Evolutionary conservation across 2,888 invertebrate genomes (phyloP).

Genomic region (Proisotoma minuta): DNA sequence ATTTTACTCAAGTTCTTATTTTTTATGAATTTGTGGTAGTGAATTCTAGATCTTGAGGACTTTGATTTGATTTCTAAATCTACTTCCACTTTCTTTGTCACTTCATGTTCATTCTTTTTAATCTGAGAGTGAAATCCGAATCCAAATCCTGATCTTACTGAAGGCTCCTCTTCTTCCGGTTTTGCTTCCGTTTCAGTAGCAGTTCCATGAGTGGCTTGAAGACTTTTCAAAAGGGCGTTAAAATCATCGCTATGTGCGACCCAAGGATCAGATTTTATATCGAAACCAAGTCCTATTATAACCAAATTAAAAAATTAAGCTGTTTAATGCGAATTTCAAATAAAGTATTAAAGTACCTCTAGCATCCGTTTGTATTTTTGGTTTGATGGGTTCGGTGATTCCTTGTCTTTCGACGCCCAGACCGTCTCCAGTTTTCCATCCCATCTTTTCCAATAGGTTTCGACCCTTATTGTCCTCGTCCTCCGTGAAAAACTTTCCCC

Average conservation of each 20-base stretch:
- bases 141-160: neutral
- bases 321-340: neutral
- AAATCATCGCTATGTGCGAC: constrained; percentile 40
- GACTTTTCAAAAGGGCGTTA: constrained; percentile 21
- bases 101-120: neutral
- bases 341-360: constrained; percentile 25
- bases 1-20: constrained; percentile 43
- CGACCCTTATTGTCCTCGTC: constrained; percentile 41
- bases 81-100: constrained; percentile 3
- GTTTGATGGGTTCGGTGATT: constrained; percentile 37
- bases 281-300: constrained; percentile 39
- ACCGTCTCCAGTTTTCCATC: constrained; percentile 44
- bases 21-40: constrained; percentile 44
- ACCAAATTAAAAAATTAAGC: constrained; percentile 9
- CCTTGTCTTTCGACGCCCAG: constrained; percentile 38
- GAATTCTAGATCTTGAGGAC: constrained; percentile 38
- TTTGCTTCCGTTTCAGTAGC: neutral
- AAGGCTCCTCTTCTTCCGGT: neutral
- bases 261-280: constrained; percentile 38
- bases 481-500: constrained; percentile 41
- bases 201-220: constrained; percentile 7
- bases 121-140: neutral
- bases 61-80: constrained; percentile 39
- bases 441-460: constrained; percentile 38
- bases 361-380: constrained; percentile 38